Evolutionary conservation across 1,140 invertebrate genomes (phyloP).

Genomic region (Diorhabda sublineata): DNA sequence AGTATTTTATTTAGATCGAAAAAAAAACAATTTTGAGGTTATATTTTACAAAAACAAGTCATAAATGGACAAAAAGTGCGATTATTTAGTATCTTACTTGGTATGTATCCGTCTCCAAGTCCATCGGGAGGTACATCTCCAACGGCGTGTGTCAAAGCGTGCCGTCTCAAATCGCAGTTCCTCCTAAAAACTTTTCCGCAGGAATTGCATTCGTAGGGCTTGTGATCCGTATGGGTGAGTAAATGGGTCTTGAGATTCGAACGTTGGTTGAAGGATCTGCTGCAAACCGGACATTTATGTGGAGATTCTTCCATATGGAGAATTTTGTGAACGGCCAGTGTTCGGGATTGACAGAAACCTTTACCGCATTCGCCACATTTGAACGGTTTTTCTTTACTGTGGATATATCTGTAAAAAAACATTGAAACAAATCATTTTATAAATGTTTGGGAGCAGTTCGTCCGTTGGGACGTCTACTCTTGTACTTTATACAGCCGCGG

Average conservation of each 20-base stretch:
- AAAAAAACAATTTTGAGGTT: too few relatives aligned
- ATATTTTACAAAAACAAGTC: too few relatives aligned
- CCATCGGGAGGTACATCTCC: conserved; percentile 71
- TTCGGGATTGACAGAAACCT: conserved; percentile 93
- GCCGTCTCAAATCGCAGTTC: conserved; percentile 79
- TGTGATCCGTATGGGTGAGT: conserved; percentile 92
- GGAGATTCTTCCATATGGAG: conserved; percentile 89
- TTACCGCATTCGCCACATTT: conserved; percentile 94
- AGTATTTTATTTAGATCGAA: too few relatives aligned
- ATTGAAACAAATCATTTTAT: neutral
- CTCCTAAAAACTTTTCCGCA: conserved; percentile 85
- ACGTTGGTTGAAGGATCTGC: conserved; percentile 83
- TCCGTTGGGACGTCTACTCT: neutral
- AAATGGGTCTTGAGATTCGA: conserved; percentile 91
- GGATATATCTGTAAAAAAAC: conserved; percentile 80
- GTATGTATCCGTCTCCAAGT: conserved; percentile 62
- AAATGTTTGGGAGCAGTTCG: neutral
- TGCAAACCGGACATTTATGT: conserved; percentile 87
- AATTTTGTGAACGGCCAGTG: conserved; percentile 89
- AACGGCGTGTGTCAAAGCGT: conserved; percentile 80
- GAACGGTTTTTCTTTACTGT: conserved; percentile 96
- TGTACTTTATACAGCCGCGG: too few relatives aligned
- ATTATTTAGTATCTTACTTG: conserved; percentile 45
- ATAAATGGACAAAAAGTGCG: too few relatives aligned
- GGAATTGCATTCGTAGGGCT: conserved; percentile 87